Percentiles rank a stretch among this genome's conserved stretches.
phyloP scores from a whole-genome alignment of 2,797 vertebrate genomes.

The Dryobates pubescens region DNA sequence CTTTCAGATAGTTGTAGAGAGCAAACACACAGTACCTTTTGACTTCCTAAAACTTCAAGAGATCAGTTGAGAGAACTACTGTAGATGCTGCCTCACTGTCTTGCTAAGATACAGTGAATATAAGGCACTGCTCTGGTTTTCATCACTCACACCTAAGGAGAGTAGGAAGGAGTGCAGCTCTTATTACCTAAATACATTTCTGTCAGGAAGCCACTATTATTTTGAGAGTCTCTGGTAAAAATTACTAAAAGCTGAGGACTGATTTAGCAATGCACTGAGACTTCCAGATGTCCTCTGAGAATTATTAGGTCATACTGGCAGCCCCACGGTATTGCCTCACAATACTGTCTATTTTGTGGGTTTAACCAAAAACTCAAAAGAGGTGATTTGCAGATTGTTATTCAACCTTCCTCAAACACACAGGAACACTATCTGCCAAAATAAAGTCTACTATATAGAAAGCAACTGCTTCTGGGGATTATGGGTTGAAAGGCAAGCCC shows the following conservation, averaged over 20 bases:
- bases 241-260: neutral
- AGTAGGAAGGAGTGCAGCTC: rapidly evolving
- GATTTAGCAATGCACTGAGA: neutral
- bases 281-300: neutral
- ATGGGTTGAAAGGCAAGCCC: neutral
- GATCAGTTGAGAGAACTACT: neutral
- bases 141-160: rapidly evolving
- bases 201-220: neutral
- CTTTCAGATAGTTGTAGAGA: too few relatives aligned
- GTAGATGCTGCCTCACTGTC: rapidly evolving
- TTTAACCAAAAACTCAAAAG: neutral
- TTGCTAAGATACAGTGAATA: rapidly evolving
- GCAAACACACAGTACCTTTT: too few relatives aligned
- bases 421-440: neutral
- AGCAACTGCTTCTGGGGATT: neutral
- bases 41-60: neutral
- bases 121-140: rapidly evolving
- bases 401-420: neutral
- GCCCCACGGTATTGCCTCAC: rapidly evolving
- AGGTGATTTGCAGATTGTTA: neutral
- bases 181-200: rapidly evolving
- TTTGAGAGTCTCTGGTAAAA: neutral
- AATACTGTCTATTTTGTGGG: too few relatives aligned
- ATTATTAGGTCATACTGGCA: neutral
- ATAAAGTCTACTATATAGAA: neutral